A percentile compares a stretch with the other conserved stretches of the same genome.
These are phyloP conservation scores for Uria aalge DNA, from an alignment of 2,113 vertebrate species.

Conservation along the genomic window DNA sequence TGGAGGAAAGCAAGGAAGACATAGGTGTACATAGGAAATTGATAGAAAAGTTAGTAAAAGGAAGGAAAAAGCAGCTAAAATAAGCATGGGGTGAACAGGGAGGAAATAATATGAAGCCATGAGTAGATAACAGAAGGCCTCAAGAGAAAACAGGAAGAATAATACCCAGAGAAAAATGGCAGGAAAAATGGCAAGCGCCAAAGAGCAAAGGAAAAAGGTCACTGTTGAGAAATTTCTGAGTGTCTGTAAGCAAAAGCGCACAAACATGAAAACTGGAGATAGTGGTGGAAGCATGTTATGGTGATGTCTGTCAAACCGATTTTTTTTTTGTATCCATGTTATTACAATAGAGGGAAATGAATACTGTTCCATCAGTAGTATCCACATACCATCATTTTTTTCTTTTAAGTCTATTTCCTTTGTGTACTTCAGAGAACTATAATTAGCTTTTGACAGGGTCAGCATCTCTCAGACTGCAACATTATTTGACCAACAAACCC, in stretches of 20 bases:
- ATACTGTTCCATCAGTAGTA: not conserved
- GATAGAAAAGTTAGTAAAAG: not conserved
- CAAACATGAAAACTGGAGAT: not conserved
- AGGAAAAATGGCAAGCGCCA: not conserved
- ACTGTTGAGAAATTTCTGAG: not conserved
- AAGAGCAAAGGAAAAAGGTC: not conserved
- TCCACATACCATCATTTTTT: not conserved
- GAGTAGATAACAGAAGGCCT: constrained; percentile 24
- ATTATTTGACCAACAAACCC: not conserved
- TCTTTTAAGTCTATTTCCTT: not conserved
- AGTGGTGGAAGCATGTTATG: not conserved
- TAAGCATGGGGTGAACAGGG: not conserved
- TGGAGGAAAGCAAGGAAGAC: not conserved
- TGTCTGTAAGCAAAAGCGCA: not conserved
- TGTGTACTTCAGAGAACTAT: not conserved
- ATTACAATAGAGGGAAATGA: not conserved
- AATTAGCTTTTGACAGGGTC: not conserved
- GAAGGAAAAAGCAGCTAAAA: constrained; percentile 54
- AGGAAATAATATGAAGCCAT: constrained; percentile 12
- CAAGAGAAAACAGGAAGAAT: constrained; percentile 47
- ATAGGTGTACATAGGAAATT: not conserved
- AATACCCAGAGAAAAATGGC: not conserved
- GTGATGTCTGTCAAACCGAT: not conserved
- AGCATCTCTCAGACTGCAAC: not conserved
- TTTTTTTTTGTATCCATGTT: not conserved